A percentile compares a stretch with the other conserved stretches of the same genome.
These are phyloP conservation scores for Nothocercus julius DNA, from an alignment of 2,113 vertebrate species.

Conservation along the genomic window DNA sequence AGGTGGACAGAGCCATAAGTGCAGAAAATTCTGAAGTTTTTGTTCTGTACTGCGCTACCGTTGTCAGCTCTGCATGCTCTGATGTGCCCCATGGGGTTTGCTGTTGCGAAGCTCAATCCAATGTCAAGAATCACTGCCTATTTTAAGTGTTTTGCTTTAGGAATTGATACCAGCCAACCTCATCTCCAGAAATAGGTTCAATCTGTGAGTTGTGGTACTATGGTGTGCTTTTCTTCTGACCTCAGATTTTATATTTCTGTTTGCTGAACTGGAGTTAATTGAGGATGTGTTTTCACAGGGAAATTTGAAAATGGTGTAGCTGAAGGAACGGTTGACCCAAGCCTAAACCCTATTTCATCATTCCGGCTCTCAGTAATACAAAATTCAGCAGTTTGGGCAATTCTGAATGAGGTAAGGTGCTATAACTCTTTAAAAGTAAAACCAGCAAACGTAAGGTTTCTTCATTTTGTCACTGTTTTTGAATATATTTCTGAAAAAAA, in stretches of 20 bases:
- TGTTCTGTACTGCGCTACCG: neutral
- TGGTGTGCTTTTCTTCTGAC: neutral
- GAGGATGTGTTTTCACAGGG: constrained; percentile 73
- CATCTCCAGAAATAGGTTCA: neutral
- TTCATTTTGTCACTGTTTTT: neutral
- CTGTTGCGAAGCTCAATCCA: neutral
- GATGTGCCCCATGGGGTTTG: neutral
- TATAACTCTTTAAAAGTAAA: neutral
- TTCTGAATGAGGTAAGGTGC: constrained; percentile 91
- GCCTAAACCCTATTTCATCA: constrained; percentile 89
- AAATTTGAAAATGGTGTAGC: constrained; percentile 92
- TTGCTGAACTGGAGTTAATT: neutral
- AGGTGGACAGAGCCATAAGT: neutral
- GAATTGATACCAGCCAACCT: neutral
- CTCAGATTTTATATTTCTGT: neutral
- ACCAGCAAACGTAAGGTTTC: neutral
- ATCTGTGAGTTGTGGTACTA: neutral
- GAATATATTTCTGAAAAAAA: neutral
- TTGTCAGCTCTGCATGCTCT: neutral
- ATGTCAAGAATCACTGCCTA: neutral
- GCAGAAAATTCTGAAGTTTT: neutral
- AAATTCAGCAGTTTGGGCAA: constrained; percentile 95
- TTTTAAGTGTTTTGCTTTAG: neutral
- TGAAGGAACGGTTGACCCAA: constrained; percentile 88
- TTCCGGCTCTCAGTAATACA: constrained; percentile 91